Evolutionary conservation across 2,113 vertebrate species (phyloP), one percentile per base, ranked within the genome.

Genomic region (Eublepharis macularius): DNA sequence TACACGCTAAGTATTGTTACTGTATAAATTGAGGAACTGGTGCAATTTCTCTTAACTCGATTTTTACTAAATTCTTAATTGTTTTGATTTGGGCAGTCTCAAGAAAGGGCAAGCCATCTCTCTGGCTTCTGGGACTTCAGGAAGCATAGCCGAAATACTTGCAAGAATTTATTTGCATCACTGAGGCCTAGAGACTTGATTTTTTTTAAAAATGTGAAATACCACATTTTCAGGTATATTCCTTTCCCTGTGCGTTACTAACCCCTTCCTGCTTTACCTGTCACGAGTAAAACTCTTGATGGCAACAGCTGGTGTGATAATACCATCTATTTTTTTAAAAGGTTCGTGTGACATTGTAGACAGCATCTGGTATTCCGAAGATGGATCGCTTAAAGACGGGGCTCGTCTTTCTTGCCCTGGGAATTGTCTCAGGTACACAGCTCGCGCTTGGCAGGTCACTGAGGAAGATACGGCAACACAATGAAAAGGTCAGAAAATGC

Each of bases 401-500:
- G 17, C 47, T 60, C 29, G 3, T 45, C 36, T 76, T 39, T 60
- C 49, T 81, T 24, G 80, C 49, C 26, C 43, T 41, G 73, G 49
- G 65, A 77, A 76, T 45, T 57, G 60, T 70, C 75, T 49, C 41
- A 21, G 51, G 41, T 72, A 73, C 43, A 49, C 51, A 45, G 41
- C 41, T 19, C 43, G 51, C 24, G 8, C 75, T 79, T 87, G 77
- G 24, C 65, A 47, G 39, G 74, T 57, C 49, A 73, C 49, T n/a
- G 79, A 70, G n/a, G 75, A 47, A n/a, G 74, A 49, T 29, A 6
- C 7, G 36, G 51, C 73, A 39, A 54, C n/a, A 8, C 26, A 14
- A 41, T 47, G 49, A 47, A 83, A 87, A 83, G 86, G 66, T 78
- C 81, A 83, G 74, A 60, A 78, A 87, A 79, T 47, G 66, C 51